phyloP scores from a whole-genome alignment of 2,797 vertebrate species.

The Acrossocheilus wenchowensis region DNA sequence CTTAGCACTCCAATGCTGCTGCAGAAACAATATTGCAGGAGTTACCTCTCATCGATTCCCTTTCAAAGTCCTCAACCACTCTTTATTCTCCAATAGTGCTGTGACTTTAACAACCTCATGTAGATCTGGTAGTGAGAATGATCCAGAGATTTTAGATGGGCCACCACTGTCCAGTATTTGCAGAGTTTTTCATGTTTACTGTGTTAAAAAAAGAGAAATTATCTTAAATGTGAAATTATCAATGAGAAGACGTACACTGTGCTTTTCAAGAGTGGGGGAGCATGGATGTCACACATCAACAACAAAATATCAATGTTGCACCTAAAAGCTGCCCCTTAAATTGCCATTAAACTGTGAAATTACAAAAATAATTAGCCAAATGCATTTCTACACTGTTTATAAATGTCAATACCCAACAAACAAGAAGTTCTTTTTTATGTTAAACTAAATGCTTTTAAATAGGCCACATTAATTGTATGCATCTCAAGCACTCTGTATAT shows the following conservation, averaged over 20 bases:
- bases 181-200: not conserved
- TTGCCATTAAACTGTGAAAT: not conserved
- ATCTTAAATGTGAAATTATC: constrained; percentile 9
- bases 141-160: constrained; percentile 10
- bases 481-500: not conserved
- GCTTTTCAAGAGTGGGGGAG: not conserved
- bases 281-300: not conserved
- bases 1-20: constrained; percentile 55
- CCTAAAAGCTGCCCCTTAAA: not conserved
- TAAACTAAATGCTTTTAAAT: not conserved
- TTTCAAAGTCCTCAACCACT: constrained; percentile 59
- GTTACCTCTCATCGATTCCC: constrained; percentile 72
- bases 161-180: not conserved
- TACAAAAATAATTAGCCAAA: not conserved
- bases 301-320: not conserved
- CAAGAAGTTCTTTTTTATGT: not conserved
- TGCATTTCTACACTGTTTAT: not conserved
- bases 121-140: constrained; percentile 23
- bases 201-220: not conserved
- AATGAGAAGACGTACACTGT: not conserved
- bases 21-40: constrained; percentile 67
- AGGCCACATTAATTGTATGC: not conserved
- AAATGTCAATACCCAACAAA: not conserved
- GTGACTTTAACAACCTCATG: constrained; percentile 37
- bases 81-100: constrained; percentile 60